phyloP scores from a whole-genome alignment of 2,113 vertebrate species.

The Grammomys dolichurus region DNA sequence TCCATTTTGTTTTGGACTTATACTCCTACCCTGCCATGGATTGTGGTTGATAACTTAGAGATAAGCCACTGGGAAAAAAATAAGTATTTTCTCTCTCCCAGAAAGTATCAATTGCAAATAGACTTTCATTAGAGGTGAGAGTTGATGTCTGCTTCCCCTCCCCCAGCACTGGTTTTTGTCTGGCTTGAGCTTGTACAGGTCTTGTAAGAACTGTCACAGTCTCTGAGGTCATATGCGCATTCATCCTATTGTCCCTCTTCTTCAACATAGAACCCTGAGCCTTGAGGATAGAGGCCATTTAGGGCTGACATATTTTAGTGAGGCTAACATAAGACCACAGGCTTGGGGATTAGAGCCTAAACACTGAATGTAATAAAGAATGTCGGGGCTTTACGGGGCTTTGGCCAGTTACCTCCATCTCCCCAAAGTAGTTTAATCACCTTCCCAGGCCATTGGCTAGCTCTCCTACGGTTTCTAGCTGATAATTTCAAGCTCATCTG shows the following conservation, averaged over 20 bases:
- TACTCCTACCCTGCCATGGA: neutral
- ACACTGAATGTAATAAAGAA: neutral
- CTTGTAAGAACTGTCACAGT: neutral
- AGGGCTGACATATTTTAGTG: neutral
- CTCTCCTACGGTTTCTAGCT: neutral
- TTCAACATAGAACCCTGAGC: neutral
- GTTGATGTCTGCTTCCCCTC: neutral
- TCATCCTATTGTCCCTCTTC: neutral
- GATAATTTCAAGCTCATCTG: neutral
- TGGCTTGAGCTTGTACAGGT: neutral
- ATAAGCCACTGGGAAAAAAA: neutral
- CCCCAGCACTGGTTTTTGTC: neutral
- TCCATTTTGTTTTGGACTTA: neutral
- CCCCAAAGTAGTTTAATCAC: neutral
- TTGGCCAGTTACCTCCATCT: neutral
- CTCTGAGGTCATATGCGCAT: neutral
- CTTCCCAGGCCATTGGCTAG: neutral
- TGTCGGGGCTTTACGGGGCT: neutral
- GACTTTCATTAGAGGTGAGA: neutral
- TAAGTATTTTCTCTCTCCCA: neutral
- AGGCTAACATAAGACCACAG: neutral
- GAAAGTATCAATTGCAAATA: neutral
- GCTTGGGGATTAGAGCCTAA: neutral
- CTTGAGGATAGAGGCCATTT: neutral
- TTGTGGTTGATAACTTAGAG: neutral